These are phyloP conservation scores for Pionites leucogaster DNA, from an alignment of 2,113 vertebrate genomes.

Conservation along the genomic window DNA sequence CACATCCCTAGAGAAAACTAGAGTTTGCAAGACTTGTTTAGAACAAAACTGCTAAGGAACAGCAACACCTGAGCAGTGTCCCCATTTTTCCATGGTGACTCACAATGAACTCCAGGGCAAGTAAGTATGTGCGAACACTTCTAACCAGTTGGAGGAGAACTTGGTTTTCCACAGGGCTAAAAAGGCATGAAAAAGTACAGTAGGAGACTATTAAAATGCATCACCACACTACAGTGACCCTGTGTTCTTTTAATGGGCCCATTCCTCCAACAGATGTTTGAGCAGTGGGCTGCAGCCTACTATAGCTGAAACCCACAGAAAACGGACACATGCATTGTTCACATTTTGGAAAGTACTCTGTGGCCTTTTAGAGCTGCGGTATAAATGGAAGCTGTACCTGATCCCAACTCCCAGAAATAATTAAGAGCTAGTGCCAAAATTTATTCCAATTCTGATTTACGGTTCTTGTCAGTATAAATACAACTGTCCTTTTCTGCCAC, in stretches of 20 bases:
- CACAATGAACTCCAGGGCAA: background rate
- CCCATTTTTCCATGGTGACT: background rate
- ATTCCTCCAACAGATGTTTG: conserved; percentile 47
- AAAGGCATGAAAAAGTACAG: background rate
- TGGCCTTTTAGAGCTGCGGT: background rate
- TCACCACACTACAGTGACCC: background rate
- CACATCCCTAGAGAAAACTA: background rate
- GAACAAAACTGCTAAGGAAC: background rate
- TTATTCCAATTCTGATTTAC: conserved; percentile 35
- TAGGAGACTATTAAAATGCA: conserved; percentile 51
- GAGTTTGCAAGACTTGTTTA: background rate
- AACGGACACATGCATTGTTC: background rate
- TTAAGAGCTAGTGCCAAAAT: conserved; percentile 13
- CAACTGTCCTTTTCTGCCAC: conserved; percentile 40
- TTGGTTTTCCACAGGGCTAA: background rate
- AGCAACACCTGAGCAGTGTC: background rate
- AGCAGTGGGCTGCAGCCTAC: conserved; percentile 40
- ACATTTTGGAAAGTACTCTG: conserved; percentile 27
- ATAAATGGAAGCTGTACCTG: conserved; percentile 21
- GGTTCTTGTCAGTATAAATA: conserved; percentile 35
- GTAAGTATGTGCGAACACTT: background rate
- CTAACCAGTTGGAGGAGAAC: background rate
- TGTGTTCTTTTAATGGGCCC: conserved; percentile 32
- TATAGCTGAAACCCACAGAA: conserved; percentile 19
- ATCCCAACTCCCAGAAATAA: conserved; percentile 16